These are phyloP conservation scores for Lampris incognitus DNA, from an alignment of 2,113 vertebrate genomes.

Conservation along the genomic window DNA sequence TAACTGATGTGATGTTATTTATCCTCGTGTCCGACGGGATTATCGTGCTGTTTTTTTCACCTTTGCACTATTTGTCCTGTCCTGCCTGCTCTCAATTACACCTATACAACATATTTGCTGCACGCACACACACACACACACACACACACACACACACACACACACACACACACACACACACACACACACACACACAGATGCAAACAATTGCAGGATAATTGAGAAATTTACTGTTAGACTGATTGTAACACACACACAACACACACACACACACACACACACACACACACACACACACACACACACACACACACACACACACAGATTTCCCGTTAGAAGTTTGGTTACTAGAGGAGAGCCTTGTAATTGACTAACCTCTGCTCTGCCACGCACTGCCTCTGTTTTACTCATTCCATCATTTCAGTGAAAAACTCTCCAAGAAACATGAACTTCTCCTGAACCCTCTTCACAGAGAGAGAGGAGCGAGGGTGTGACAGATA, in stretches of 20 bases:
- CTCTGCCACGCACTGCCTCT: conserved; percentile 62
- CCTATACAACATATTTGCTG: neutral
- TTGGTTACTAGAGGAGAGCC: conserved; percentile 68
- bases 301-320: conserved; percentile 41
- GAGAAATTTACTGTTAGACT: neutral
- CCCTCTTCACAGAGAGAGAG: conserved; percentile 54
- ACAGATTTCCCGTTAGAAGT: conserved; percentile 71
- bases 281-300: conserved; percentile 35
- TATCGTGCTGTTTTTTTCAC: conserved; percentile 47
- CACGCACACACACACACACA: conserved; percentile 25
- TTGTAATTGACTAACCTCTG: conserved; percentile 79
- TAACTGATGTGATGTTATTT: conserved; percentile 56
- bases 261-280: conserved; percentile 11
- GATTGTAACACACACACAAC: conserved; percentile 19
- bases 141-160: conserved; percentile 28
- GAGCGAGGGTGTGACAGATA: conserved; percentile 61
- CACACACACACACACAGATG: conserved; percentile 26
- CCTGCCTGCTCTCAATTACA: conserved; percentile 7
- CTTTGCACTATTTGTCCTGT: conserved; percentile 33
- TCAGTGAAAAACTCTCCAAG: conserved; percentile 67
- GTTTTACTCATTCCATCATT: conserved; percentile 65
- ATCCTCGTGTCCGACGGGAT: conserved; percentile 39
- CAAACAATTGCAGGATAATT: neutral
- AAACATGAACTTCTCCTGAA: conserved; percentile 77
- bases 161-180: conserved; percentile 33